Evolutionary conservation across 2,888 invertebrate species (phyloP), one percentile per base, ranked within the genome.

Genomic region (Aleiodes alternator): DNA sequence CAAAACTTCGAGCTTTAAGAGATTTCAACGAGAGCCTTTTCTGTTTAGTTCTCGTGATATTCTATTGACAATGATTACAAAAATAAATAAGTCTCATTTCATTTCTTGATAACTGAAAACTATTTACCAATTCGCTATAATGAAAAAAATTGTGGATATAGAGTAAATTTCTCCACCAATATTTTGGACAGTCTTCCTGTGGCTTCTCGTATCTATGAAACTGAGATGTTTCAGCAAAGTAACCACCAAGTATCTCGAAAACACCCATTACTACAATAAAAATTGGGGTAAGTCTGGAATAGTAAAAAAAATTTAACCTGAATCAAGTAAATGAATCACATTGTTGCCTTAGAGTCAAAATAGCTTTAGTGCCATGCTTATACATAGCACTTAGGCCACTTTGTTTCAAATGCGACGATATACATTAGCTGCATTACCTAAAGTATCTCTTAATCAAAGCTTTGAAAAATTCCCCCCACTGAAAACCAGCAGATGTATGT

Each of bases 151-250:
- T 91, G 81, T 91, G 90, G 59, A 91, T 90, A 81, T 91, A 91
- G 4, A 92, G 82, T 4, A 92, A 57, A 83, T 92, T 92, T 78
- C 91, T 87, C 91, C 92, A 92, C 91, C 92, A 91, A 79, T 90
- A 90, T 78, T 90, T 90, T 1, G 87, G 82, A 79, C 92, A 92
- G 12, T 83, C 76, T 0, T 87, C 84, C 31, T 90, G 55, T 55
- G 55, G 14, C 55, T n/a, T 55, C 1, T 16, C 55, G 11, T n/a
- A 55, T 55, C 55, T 55, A 5, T n/a, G 55, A 1, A 55, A 16
- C 8, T 55, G 55, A 0, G 55, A 55, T 55, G 55, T 55, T 55
- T 55, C 55, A 7, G 14, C 14, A 16, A 55, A 55, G 3, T 55
- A 55, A 14, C 55, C 55, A 16, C 55, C 12, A 3, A n/a, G 6